Evolutionary conservation across 2,113 vertebrate species (phyloP).

Genomic region (Polyodon spathula): DNA sequence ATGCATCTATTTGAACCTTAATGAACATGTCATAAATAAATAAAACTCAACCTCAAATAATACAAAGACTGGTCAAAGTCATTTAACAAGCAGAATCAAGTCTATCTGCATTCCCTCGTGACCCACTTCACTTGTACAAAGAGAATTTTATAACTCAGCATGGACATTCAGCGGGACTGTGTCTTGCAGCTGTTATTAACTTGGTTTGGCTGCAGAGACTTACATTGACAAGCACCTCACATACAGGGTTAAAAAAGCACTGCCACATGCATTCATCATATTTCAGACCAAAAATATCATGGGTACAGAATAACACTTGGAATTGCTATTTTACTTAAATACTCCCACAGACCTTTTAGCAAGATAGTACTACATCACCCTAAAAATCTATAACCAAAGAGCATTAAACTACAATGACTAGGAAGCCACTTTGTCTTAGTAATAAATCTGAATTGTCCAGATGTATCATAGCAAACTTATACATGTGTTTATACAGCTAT

Average conservation of each 20-base stretch:
- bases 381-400: too few species aligned
- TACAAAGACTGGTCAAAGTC: slow-evolving; percentile 12
- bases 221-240: slow-evolving; percentile 29
- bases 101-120: slow-evolving; percentile 33
- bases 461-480: too few species aligned
- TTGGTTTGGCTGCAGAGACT: slow-evolving; percentile 37
- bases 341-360: not conserved
- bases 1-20: not conserved
- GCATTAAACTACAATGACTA: too few species aligned
- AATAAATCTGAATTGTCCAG: too few species aligned
- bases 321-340: slow-evolving; percentile 3
- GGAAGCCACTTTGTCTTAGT: too few species aligned
- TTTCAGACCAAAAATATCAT: slow-evolving; percentile 8
- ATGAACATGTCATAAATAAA: not conserved
- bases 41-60: slow-evolving; percentile 22
- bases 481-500: too few species aligned
- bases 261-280: slow-evolving; percentile 40
- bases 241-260: slow-evolving; percentile 42
- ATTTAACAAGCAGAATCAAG: slow-evolving; percentile 33
- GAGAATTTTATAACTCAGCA: slow-evolving; percentile 26
- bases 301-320: not conserved
- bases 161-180: slow-evolving; percentile 33
- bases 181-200: slow-evolving; percentile 46
- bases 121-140: slow-evolving; percentile 43
- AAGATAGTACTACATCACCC: too few species aligned